Conservation (phyloP, 2,797 vertebrate genomes). For the Poeciliopsis infans region DNA sequence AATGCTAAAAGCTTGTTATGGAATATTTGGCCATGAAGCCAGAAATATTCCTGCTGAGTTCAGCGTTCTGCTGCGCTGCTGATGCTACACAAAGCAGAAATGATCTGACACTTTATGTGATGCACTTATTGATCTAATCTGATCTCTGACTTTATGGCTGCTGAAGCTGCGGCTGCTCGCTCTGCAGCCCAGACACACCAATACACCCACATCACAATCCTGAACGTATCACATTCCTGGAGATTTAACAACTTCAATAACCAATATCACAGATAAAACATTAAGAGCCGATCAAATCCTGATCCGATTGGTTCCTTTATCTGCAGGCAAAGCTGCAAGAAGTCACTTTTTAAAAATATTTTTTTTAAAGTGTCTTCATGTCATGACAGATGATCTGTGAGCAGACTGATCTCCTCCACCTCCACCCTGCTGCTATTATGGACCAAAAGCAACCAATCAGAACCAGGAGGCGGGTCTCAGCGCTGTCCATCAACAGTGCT, state of each 20-base stretch:
- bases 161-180: not conserved
- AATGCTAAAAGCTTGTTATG: not conserved
- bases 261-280: not conserved
- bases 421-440: too few species aligned
- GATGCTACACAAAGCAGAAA: constrained; percentile 9
- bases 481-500: too few species aligned
- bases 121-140: constrained; percentile 15
- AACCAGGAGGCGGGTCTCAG: too few species aligned
- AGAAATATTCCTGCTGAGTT: constrained; percentile 2
- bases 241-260: not conserved
- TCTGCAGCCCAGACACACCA: too few species aligned
- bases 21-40: not conserved
- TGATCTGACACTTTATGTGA: constrained; percentile 6
- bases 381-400: too few species aligned
- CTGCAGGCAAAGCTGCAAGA: too few species aligned
- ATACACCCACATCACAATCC: not conserved
- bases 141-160: not conserved
- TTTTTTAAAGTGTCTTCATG: too few species aligned
- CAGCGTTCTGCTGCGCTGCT: not conserved
- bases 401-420: too few species aligned
- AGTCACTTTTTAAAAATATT: too few species aligned
- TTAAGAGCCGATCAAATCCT: not conserved
- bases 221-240: not conserved
- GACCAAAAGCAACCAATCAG: too few species aligned
- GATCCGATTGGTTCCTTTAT: too few species aligned